Percentiles rank a stretch among this genome's conserved stretches.
phyloP scores from a whole-genome alignment of 2,113 vertebrate species.

The Hypanus sabinus region DNA sequence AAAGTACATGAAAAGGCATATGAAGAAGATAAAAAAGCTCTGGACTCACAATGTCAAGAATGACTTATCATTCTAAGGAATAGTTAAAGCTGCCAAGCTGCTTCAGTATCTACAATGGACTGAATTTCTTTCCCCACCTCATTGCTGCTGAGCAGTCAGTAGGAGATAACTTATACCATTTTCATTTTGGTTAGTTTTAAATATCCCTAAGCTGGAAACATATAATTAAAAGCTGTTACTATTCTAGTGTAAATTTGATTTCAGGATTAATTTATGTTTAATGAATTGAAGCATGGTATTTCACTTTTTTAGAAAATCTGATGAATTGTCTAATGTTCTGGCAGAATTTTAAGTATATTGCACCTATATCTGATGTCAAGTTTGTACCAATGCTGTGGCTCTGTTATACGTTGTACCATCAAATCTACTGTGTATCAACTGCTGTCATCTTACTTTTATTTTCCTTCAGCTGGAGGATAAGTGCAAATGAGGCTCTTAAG shows the following conservation, averaged over 20 bases:
- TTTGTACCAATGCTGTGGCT: not conserved
- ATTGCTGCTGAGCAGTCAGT: not conserved
- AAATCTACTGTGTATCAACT: not conserved
- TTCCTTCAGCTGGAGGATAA: conserved; percentile 83
- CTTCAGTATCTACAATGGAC: not conserved
- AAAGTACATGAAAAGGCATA: too few species aligned
- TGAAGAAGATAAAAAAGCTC: too few species aligned
- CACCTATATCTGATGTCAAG: not conserved
- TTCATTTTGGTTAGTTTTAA: not conserved
- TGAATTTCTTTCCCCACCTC: not conserved
- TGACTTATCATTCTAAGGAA: not conserved
- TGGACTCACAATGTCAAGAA: not conserved
- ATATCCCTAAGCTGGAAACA: not conserved
- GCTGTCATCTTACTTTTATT: conserved; percentile 42
- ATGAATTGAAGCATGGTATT: too few species aligned
- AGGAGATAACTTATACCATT: not conserved
- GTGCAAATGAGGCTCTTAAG: conserved; percentile 80
- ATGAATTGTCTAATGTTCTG: not conserved
- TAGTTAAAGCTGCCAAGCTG: not conserved
- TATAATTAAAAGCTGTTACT: not conserved
- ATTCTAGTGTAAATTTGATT: not conserved
- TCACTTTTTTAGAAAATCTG: not conserved
- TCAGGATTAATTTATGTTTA: not conserved
- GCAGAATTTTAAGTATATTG: not conserved
- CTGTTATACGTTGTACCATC: not conserved